Conservation (phyloP, 53 echinoderm and acorn worm genomes). For the Holothuria leucospilota region DNA sequence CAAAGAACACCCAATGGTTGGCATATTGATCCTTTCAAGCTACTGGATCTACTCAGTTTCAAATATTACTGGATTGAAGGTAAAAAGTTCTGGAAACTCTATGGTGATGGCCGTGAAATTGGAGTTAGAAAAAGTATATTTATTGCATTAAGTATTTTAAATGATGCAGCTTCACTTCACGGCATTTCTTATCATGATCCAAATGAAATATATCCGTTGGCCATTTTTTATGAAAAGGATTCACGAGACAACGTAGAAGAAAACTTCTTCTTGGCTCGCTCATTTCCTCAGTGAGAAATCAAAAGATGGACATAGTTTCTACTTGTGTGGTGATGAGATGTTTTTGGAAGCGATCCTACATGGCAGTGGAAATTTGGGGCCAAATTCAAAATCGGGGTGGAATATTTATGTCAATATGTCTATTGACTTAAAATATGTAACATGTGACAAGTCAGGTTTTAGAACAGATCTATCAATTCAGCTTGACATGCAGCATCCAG, state of each 20-base stretch:
- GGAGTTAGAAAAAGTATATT: constrained; percentile 63
- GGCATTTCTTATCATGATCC: no score
- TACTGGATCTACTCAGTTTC: constrained; percentile 61
- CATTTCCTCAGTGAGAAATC: neutral
- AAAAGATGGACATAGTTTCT: constrained; percentile 53
- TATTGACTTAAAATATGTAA: constrained; percentile 7
- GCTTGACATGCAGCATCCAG: constrained; percentile 59
- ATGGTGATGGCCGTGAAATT: constrained; percentile 70
- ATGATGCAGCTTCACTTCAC: constrained; percentile 58
- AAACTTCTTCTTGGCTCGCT: constrained; percentile 27
- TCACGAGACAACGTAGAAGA: constrained; percentile 76
- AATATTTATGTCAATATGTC: constrained; percentile 50
- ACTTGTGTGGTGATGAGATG: constrained; percentile 77
- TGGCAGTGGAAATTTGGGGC: constrained; percentile 61
- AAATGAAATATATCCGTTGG: constrained; percentile 60
- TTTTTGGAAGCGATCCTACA: constrained; percentile 68
- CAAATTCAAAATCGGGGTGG: constrained; percentile 11
- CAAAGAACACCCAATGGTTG: constrained; percentile 75
- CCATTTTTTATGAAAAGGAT: constrained; percentile 80
- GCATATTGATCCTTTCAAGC: constrained; percentile 57
- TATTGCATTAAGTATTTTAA: constrained; percentile 61
- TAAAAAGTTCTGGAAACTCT: constrained; percentile 49
- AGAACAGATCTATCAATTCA: constrained; percentile 55
- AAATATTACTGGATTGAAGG: constrained; percentile 58
- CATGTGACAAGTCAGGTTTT: neutral